These are phyloP conservation scores for Dichetophora obliterata DNA, from an alignment of 2,888 invertebrate genomes.

Conservation along the genomic window DNA sequence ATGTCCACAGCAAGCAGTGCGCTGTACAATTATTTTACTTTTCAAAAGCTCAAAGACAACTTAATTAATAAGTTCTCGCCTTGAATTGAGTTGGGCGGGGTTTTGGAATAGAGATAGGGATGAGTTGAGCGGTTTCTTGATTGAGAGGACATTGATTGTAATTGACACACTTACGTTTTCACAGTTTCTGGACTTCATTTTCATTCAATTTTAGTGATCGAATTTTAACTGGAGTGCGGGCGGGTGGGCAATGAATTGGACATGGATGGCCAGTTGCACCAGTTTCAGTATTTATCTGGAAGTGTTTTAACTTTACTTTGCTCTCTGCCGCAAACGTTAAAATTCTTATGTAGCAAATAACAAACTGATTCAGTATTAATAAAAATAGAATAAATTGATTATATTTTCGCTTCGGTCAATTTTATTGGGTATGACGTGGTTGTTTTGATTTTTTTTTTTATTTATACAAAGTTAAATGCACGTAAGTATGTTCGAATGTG, in stretches of 20 bases:
- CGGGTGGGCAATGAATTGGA: too few relatives aligned
- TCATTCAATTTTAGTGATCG: constrained; percentile 9
- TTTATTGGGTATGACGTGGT: too few relatives aligned
- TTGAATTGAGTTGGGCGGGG: neutral
- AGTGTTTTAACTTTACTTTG: neutral
- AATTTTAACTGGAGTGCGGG: neutral
- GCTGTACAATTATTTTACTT: constrained; percentile 28
- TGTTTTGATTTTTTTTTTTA: too few relatives aligned
- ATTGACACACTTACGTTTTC: constrained; percentile 26
- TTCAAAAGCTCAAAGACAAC: constrained; percentile 27
- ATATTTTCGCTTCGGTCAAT: too few relatives aligned
- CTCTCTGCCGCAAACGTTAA: neutral
- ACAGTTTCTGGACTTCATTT: constrained; percentile 20
- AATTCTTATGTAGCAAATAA: too few relatives aligned
- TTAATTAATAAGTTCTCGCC: constrained; percentile 31
- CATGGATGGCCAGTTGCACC: too few relatives aligned
- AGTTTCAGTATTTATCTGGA: neutral
- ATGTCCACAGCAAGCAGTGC: constrained; percentile 6
- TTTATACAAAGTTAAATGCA: too few relatives aligned
- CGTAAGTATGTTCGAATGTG: too few relatives aligned
- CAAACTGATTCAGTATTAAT: too few relatives aligned
- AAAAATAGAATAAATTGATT: too few relatives aligned
- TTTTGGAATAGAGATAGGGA: neutral
- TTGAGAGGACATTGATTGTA: constrained; percentile 6
- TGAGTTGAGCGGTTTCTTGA: neutral